Evolutionary conservation across 2,113 vertebrate genomes (phyloP), one percentile per base, ranked within the genome.

Genomic region (Ceuthmochares aereus): DNA sequence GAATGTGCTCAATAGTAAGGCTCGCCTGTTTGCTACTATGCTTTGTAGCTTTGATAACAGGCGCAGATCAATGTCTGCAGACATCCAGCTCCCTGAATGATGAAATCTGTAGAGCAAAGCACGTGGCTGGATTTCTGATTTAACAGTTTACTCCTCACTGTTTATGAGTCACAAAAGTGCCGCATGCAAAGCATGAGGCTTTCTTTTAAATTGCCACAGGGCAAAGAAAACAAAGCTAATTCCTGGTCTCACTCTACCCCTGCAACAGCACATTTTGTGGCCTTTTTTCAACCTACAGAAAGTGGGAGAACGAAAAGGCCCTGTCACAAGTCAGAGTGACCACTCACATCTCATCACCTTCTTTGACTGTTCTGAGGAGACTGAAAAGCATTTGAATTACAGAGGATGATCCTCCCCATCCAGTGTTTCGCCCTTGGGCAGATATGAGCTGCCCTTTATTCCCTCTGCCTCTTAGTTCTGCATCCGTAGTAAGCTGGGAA

Each of bases 21-120:
- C 84, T 52, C 2, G 12, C 67, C 88, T 86, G 34, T 90, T 94
- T 94, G 93, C 84, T 82, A 23, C 59, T 36, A 9, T 40, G 60
- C 73, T 84, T 92, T 93, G 78, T 74, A 90, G 68, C 60, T 93
- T 73, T 83, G 73, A 37, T 84, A 77, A 87, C 11, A 86, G 92
- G 52, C 56, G 56, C 23, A 34, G 90, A 93, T 91, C 90, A 73
- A 56, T 85, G 72, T 86, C 75, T 90, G 72, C 87, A 97, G 93
- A 83, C 75, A 93, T 36, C 55, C 68, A 87, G 34, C 79, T 93
- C 93, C 45, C 52, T 43, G 68, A 88, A 66, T 36, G 82, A 78
- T 89, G 94, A 89, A 94, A 95, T 74, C 77, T 40, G 47, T 30
- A 40, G 0, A 0, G 73, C 49, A 49, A 77, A 87, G 69, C 66